Evolutionary conservation across 2,797 vertebrate species (phyloP), one percentile per base, ranked within the genome.

Genomic region (Galaxias olidus): DNA sequence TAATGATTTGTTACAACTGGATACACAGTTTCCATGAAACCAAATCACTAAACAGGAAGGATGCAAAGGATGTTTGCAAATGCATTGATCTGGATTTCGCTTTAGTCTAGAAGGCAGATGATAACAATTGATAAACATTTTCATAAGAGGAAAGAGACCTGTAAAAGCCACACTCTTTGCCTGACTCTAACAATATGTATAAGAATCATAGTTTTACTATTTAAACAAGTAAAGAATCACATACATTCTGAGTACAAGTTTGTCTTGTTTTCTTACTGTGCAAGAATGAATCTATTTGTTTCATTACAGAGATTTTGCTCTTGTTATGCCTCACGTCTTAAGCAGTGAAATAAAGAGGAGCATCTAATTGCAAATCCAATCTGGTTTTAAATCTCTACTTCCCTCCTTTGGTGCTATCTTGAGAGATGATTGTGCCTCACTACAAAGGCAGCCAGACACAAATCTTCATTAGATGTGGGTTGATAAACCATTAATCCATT

Each of bases 401-500:
- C 60, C 66, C 75, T 63, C 70, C 59, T 81, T 63, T 64, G 71
- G 71, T 63, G 74, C 81, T 83, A 76, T 87, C 84, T 82, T 84
- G 80, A 88, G 84, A 87, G 82, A 87, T 86, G 79, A 83, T 82
- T 82, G 77, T 73, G 75, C 78, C 79, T 83, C 82, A 75, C 73
- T 74, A 65, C 65, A 72, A 75, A 81, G 78, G 83, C 84, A 84
- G 83, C 76, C 30, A 75, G 77, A 82, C 82, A 84, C 87, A 88
- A 77, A 82, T 91, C 88, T 88, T 89, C 82, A 89, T 90, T 91
- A 88, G 85, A 89, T 74, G 79, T 58, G 50, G 78, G 71, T 68
- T 88, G 85, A 87, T 90, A 87, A 90, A 86, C 76, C 85, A 86
- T 90, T 90, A 88, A 88, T 91, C 84, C 78, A 73, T 84, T 88